Base-by-base conservation (phyloP, 1,140 invertebrate genomes). In the Macrobrachium rosenbergii region DNA sequence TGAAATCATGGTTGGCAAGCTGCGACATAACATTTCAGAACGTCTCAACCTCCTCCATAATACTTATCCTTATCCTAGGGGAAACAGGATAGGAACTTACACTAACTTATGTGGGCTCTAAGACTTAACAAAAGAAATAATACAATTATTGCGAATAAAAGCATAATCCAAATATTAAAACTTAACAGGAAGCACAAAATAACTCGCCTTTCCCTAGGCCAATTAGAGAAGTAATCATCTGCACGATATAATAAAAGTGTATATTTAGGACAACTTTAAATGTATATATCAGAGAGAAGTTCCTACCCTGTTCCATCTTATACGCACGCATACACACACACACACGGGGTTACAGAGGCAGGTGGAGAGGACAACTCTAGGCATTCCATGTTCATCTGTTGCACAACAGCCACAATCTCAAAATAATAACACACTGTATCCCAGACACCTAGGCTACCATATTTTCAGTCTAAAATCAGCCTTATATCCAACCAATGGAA, bases 321-420 rank as follows among this genome's bases (percentile, higher is more conserved):
- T 23, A 73, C 69, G 59, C 69, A 60, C 81, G 58, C 81, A n/a
- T 37, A 28, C 64, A 69, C 23, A 28, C 64, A 69, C 10, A 28
- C 64, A 21, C n/a, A 21, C 67, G 75, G 75, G 83, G 62, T 67
- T 76, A 84, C 83, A 84, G 73, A 84, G 83, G 75, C 45, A 79
- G 67, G 62, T 69, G 83, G 77, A 80, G 76, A 79, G 83, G 83
- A 86, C 83, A 80, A 64, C 52, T 79, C 78, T 86, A 86, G 78
- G 83, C 83, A 80, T 86, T 79, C 78, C 76, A 67, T 72, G 83
- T 67, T 79, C 83, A 59, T 86, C 77, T 80, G 83, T 86, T 77
- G 63, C 75, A 86, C 83, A 73, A 86, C 83, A 86, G 83, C 83
- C 83, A 86, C 83, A 86, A 86, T 72, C 64, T 86, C 69, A 80